Conservation (phyloP, 2,888 invertebrate species). For the Melolontha melolontha region DNA sequence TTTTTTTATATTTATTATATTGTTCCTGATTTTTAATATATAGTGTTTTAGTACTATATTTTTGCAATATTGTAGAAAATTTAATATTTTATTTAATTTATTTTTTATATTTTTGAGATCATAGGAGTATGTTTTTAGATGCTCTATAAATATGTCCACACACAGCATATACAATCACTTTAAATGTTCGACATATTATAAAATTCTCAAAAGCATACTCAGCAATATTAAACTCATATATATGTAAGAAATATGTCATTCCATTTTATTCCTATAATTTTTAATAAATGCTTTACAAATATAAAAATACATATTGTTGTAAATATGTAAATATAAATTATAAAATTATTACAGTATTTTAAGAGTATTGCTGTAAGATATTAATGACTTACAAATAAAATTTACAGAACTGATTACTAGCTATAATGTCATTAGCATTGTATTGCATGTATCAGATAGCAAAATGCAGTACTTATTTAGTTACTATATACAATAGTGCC, state of each 20-base stretch:
- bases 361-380: conserved; percentile 42
- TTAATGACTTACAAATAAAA: conserved; percentile 32
- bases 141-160: conserved; percentile 15
- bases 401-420: conserved; percentile 29
- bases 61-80: conserved; percentile 37
- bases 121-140: conserved; percentile 30
- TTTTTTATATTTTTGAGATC: conserved; percentile 34
- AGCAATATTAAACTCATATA: conserved; percentile 21
- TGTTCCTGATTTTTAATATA: conserved; percentile 62
- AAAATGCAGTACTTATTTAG: conserved; percentile 58
- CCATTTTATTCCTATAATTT: conserved; percentile 45
- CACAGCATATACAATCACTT: conserved; percentile 6
- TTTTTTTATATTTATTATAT: conserved; percentile 63
- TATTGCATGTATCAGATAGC: conserved; percentile 42
- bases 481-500: conserved; percentile 60
- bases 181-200: conserved; percentile 9
- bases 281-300: conserved; percentile 43
- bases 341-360: conserved; percentile 53
- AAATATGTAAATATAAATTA: conserved; percentile 59
- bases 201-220: conserved; percentile 29
- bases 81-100: conserved; percentile 35
- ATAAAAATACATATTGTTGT: conserved; percentile 56
- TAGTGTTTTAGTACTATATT: conserved; percentile 37
- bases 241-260: conserved; percentile 38
- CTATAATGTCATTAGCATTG: conserved; percentile 37